Evolutionary conservation across 1,140 invertebrate species (phyloP), one percentile per base, ranked within the genome.

Genomic region (Drosophila lacteicornis): DNA sequence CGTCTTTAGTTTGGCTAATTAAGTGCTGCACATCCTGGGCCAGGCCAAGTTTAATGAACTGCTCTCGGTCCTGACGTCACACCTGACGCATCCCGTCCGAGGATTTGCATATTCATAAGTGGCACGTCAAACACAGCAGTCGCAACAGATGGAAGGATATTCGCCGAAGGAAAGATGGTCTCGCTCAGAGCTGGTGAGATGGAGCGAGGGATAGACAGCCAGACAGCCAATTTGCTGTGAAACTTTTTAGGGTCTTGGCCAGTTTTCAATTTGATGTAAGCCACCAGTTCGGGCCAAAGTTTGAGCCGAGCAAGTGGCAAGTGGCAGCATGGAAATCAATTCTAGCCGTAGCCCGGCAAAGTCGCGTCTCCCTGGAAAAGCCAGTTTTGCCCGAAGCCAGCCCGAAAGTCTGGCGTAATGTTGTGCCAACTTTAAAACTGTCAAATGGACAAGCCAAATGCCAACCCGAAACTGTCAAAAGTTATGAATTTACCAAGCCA

Each of bases 81-180:
- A 88, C 84, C 84, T 82, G 76, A 66, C 66, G 62, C 75, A 60
- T 61, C 30, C 62, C 27, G 65, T 67, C 69, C 12, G 7, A 13
- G 19, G 49, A 88, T 87, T 90, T 88, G 85, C 84, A 88, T 88
- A 88, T 90, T 88, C 58, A 73, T 69, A 79, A 79, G 66, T 56
- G 62, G 8, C 43, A 53, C 43, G 65, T 57, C 56, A 65, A 38
- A 30, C 27, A 43, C 62, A 55, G 53, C 36, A 46, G 49, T 45
- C 49, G 33, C 42, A 74, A 27, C 42, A 19, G 19, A 17, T 56
- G 46, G 60, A 69, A 33, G 53, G 33, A 55, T 30, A 22, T 42
- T 15, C 27, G 25, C n/a, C 19, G 22, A 42, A 12, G 15, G 55
- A 11, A 9, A 59, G 61, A 58, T 63, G n/a, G 5, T 38, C 51